Evolutionary conservation across 2,888 invertebrate genomes (phyloP).

Genomic region (Azorinus chamasolen): DNA sequence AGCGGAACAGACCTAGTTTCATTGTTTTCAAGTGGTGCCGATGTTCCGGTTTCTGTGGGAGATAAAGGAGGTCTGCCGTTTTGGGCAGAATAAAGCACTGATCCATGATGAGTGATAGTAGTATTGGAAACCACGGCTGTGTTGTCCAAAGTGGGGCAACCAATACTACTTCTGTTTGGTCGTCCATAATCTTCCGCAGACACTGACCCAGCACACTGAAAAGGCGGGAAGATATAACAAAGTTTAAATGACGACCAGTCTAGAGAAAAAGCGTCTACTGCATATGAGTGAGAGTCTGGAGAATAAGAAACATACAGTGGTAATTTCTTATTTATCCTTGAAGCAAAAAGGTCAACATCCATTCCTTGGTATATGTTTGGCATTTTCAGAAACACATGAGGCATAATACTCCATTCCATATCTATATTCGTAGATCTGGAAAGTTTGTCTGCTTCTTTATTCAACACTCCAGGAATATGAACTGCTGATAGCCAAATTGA

Average conservation of each 20-base stretch:
- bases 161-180: constrained; percentile 5
- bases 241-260: constrained; percentile 7
- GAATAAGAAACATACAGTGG: constrained; percentile 16
- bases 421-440: constrained; percentile 19
- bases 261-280: constrained; percentile 25
- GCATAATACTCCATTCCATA: constrained; percentile 39
- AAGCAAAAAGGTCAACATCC: constrained; percentile 49
- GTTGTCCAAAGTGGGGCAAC: constrained; percentile 26
- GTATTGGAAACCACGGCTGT: constrained; percentile 38
- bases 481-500: constrained; percentile 42
- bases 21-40: constrained; percentile 6
- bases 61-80: background rate
- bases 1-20: background rate
- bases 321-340: constrained; percentile 28
- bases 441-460: constrained; percentile 36
- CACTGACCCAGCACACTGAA: constrained; percentile 15
- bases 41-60: background rate
- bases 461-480: constrained; percentile 46
- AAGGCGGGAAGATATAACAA: constrained; percentile 23
- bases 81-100: constrained; percentile 16
- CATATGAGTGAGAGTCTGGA: constrained; percentile 3
- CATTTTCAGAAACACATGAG: constrained; percentile 13
- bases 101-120: constrained; percentile 9
- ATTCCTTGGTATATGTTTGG: constrained; percentile 1
- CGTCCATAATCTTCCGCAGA: background rate